Percentiles rank a stretch among this genome's conserved stretches.
Conservation (phyloP, 53 echinoderm and acorn worm species). For the Pentamera pediparva region DNA sequence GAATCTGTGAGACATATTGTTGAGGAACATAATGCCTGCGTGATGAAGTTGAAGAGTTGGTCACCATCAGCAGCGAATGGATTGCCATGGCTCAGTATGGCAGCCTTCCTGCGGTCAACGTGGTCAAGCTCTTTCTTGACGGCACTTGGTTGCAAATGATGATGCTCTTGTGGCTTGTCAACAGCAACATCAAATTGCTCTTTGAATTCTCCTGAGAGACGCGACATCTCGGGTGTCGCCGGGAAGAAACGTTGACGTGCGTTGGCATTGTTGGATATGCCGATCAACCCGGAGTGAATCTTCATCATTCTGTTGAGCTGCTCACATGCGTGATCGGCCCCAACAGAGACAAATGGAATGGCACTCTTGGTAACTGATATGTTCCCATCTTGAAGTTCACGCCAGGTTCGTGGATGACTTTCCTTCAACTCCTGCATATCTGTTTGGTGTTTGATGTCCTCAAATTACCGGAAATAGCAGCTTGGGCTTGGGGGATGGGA, state of each 20-base stretch:
- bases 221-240: constrained; percentile 42
- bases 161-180: constrained; percentile 22
- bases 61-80: constrained; percentile 41
- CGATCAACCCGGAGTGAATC: constrained; percentile 43
- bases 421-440: too few relatives aligned
- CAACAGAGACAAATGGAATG: constrained; percentile 52
- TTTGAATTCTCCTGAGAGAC: constrained; percentile 45
- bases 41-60: constrained; percentile 20
- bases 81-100: constrained; percentile 49
- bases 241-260: constrained; percentile 48
- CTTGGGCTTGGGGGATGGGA: too few relatives aligned
- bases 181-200: constrained; percentile 28
- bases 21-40: constrained; percentile 48
- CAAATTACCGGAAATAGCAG: too few relatives aligned
- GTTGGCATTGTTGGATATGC: constrained; percentile 52
- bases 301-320: constrained; percentile 48
- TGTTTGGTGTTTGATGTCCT: too few relatives aligned
- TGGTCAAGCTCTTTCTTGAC: constrained; percentile 34
- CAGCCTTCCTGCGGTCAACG: constrained; percentile 45
- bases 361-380: constrained; percentile 52
- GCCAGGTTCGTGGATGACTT: too few relatives aligned
- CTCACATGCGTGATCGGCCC: constrained; percentile 47
- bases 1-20: constrained; percentile 47
- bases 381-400: constrained; percentile 33
- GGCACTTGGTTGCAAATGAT: constrained; percentile 19